Conservation (phyloP, 2,797 vertebrate species). For the Euphonia xanthogaster region DNA sequence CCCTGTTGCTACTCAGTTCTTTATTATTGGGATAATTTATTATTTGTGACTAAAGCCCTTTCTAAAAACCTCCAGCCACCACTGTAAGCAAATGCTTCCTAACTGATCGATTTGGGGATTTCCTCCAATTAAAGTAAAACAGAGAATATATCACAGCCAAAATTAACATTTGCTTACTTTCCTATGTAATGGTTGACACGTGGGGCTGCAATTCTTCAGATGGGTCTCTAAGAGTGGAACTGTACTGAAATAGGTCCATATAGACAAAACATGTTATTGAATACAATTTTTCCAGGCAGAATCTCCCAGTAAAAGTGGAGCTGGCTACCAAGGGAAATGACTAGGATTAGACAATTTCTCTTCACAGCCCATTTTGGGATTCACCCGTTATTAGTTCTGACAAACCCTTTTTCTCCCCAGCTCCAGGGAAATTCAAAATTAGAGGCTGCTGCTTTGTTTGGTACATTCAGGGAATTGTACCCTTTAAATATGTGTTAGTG, state of each 20-base stretch:
- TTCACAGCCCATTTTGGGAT: slow-evolving; percentile 38
- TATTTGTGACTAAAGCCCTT: background rate
- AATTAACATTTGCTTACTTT: slow-evolving; percentile 19
- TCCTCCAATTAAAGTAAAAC: slow-evolving; percentile 29
- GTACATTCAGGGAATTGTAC: background rate
- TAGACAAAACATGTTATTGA: background rate
- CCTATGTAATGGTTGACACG: background rate
- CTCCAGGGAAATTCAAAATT: slow-evolving; percentile 45
- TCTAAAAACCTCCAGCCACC: background rate
- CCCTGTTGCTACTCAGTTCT: background rate
- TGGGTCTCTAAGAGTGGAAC: background rate
- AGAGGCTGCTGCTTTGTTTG: slow-evolving; percentile 20
- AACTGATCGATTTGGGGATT: slow-evolving; percentile 15
- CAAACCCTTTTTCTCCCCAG: slow-evolving; percentile 21
- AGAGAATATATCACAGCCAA: background rate
- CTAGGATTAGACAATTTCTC: slow-evolving; percentile 40
- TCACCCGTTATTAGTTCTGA: slow-evolving; percentile 51
- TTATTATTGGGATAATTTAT: slow-evolving; percentile 4
- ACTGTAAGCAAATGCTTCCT: background rate
- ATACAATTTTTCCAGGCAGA: slow-evolving; percentile 26
- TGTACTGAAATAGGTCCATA: slow-evolving; percentile 6
- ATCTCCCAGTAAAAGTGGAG: background rate
- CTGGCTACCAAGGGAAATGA: slow-evolving; percentile 44
- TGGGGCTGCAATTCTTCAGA: background rate
- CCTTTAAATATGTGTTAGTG: background rate